Evolutionary conservation across 1,140 invertebrate species (phyloP), one percentile per base, ranked within the genome.

Genomic region (Zaprionus gabonicus): DNA sequence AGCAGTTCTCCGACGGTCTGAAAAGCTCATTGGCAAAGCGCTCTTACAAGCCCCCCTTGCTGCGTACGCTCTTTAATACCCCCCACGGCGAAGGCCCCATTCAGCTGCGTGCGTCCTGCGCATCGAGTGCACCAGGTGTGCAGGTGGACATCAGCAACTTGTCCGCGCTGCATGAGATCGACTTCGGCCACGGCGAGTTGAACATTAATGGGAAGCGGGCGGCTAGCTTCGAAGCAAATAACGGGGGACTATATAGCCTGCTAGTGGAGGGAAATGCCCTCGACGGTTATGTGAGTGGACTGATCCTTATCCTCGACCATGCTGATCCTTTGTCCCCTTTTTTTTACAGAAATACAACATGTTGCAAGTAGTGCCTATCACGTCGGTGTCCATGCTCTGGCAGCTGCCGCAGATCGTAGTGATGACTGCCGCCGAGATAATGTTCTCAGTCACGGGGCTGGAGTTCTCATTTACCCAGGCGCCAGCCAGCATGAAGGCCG

Each of bases 381-480:
- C 97, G 82, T 94, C 94, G 0, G 88, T 98, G 4, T 96, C 96
- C 76, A 97, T 98, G 79, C 91, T 98, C 0, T 97, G 96, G 96
- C 94, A 98, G 84, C 87, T 98, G 7, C 97, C 98, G 0, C 98
- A 98, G 88, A 98, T 98, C 85, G 92, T 98, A 34, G 93, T 98
- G 0, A 96, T 99, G 67, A 98, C 98, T 0, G 94, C 96, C 65
- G 98, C 95, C 1, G 98, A 96, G 93, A 97, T 99, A 27, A 95
- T 99, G 94, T 98, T 98, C 91, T 97, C 97, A 0, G 95, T 99
- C 15, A 99, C 97, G 0, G 98, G 98, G 10, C 94, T 98, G 10
- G 96, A 98, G 81, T 99, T 99, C 93, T 97, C 97, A 0, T 99
- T 98, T 92, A 96, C 96, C 7, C 95, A 99, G 94, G 96, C 98